These are phyloP conservation scores for Trachops cirrhosus DNA, from an alignment of 2,797 vertebrate species.

Conservation along the genomic window DNA sequence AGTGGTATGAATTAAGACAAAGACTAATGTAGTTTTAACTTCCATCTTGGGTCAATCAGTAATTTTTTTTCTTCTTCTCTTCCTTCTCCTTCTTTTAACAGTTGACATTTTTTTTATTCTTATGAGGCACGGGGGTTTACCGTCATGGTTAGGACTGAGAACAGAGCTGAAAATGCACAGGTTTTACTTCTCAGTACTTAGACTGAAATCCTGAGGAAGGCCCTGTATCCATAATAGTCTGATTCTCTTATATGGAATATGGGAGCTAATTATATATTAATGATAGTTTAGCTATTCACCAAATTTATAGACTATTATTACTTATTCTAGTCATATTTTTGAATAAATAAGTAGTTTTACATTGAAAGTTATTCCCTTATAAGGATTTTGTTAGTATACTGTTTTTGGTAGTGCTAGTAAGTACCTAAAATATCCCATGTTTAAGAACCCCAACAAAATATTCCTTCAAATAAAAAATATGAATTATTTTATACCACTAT, in stretches of 20 bases:
- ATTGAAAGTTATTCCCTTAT: neutral
- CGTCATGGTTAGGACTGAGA: neutral
- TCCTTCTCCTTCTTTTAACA: neutral
- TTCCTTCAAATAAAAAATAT: neutral
- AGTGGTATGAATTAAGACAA: constrained; percentile 14
- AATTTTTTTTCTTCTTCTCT: neutral
- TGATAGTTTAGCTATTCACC: neutral
- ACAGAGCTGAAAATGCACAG: neutral
- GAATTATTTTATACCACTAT: neutral
- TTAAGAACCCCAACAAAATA: neutral
- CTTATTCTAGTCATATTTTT: neutral
- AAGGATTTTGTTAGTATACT: neutral
- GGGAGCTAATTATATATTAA: neutral
- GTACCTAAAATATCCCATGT: neutral
- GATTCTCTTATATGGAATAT: neutral
- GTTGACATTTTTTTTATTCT: neutral
- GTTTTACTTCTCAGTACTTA: neutral
- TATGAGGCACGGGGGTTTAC: neutral
- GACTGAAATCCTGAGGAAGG: neutral
- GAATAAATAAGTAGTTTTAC: neutral
- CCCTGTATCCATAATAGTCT: neutral
- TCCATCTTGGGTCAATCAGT: constrained; percentile 6
- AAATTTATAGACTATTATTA: neutral
- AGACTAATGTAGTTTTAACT: neutral
- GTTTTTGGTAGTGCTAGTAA: neutral